Conservation (phyloP, 1,140 invertebrate genomes). For the Ctenoplectra terminalis region DNA sequence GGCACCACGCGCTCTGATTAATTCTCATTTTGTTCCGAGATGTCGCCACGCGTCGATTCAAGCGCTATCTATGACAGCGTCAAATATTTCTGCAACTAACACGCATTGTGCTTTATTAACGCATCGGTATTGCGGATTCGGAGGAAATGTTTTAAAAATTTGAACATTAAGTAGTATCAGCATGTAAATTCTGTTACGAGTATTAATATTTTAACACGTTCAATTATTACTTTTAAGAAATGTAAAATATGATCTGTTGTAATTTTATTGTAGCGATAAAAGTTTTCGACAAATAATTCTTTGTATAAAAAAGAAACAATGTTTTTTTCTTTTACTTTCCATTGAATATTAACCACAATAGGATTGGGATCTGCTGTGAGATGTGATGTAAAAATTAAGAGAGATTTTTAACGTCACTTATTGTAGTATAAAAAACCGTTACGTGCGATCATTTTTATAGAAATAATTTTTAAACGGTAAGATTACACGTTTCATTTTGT, state of each 20-base stretch:
- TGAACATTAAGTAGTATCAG: background rate
- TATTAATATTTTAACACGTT: background rate
- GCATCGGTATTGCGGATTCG: constrained; percentile 1
- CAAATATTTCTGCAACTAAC: background rate
- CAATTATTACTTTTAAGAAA: background rate
- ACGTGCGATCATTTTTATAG: background rate
- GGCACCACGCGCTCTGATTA: constrained; percentile 12
- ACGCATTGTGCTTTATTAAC: background rate
- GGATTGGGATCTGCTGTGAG: background rate
- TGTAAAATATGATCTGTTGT: background rate
- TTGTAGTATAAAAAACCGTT: background rate
- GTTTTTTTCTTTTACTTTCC: background rate
- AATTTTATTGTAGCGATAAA: background rate
- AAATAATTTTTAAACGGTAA: background rate
- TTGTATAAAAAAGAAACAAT: background rate
- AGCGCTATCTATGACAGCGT: background rate
- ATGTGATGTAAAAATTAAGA: background rate
- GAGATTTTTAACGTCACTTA: background rate
- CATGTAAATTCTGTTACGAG: background rate
- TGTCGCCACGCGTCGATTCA: background rate
- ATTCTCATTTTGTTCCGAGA: background rate
- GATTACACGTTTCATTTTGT: background rate
- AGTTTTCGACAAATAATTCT: background rate
- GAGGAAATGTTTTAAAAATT: background rate
- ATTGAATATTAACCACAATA: background rate